Conservation (phyloP, 2,797 vertebrate genomes). For the Typhlichthys subterraneus region DNA sequence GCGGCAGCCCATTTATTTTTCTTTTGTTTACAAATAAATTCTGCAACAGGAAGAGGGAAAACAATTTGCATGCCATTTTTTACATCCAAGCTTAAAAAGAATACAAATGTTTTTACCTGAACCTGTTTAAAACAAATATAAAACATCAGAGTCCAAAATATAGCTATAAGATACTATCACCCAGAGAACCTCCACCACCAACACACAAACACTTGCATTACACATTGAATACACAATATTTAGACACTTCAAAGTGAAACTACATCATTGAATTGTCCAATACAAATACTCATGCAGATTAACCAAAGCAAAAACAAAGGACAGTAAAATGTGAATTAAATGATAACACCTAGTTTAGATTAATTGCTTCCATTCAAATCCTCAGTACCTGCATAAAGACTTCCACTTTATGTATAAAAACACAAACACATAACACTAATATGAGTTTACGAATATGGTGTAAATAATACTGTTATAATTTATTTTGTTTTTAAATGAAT, state of each 20-base stretch:
- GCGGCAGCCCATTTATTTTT: constrained; percentile 83
- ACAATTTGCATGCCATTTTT: constrained; percentile 73
- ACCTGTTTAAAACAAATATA: constrained; percentile 44
- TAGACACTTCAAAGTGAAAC: too few species aligned
- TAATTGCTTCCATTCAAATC: neutral
- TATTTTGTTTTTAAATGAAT: too few species aligned
- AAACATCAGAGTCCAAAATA: constrained; percentile 32
- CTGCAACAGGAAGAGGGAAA: constrained; percentile 58
- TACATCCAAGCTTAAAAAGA: constrained; percentile 34
- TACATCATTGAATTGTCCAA: too few species aligned
- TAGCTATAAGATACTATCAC: constrained; percentile 37
- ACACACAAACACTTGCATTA: neutral
- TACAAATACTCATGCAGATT: too few species aligned
- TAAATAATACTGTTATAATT: too few species aligned
- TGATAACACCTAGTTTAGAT: neutral
- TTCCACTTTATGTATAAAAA: neutral
- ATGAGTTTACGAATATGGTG: too few species aligned
- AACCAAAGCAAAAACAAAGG: too few species aligned
- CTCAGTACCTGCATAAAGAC: neutral
- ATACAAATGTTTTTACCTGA: constrained; percentile 34
- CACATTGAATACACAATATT: too few species aligned
- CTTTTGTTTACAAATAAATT: constrained; percentile 74
- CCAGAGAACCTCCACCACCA: constrained; percentile 26
- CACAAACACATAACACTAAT: too few species aligned
- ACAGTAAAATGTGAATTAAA: too few species aligned